phyloP scores from a whole-genome alignment of 2,888 invertebrate species.

The Gastrophysa polygoni region DNA sequence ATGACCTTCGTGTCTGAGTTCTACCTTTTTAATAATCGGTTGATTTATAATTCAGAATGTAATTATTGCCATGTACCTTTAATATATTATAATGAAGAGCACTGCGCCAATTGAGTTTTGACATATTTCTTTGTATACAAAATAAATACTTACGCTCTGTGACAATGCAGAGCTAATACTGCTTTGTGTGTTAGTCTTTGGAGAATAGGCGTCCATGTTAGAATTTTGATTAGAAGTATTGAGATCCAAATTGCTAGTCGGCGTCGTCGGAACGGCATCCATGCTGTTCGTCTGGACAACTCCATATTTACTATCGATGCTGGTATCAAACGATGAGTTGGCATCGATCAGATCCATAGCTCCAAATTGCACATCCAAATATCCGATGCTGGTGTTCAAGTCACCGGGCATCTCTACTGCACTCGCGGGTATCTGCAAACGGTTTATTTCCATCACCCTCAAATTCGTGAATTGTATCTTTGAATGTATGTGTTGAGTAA shows the following conservation, averaged over 20 bases:
- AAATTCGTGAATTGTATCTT: neutral
- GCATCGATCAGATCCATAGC: slow-evolving; percentile 74
- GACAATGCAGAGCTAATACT: slow-evolving; percentile 58
- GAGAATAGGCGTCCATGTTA: slow-evolving; percentile 59
- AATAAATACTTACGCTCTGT: slow-evolving; percentile 51
- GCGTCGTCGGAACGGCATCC: slow-evolving; percentile 49
- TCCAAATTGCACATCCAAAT: slow-evolving; percentile 93
- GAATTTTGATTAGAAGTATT: slow-evolving; percentile 58
- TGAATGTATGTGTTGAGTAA: neutral
- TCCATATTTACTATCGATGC: slow-evolving; percentile 58
- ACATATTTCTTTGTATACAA: neutral
- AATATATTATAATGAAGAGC: too few relatives aligned
- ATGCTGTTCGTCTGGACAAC: slow-evolving; percentile 41
- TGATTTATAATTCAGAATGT: too few relatives aligned
- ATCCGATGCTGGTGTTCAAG: slow-evolving; percentile 72
- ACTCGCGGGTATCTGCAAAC: slow-evolving; percentile 81
- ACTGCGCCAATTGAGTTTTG: too few relatives aligned
- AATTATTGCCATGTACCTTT: too few relatives aligned
- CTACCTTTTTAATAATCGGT: too few relatives aligned
- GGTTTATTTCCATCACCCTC: neutral
- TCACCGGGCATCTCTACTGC: slow-evolving; percentile 98
- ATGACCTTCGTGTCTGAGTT: too few relatives aligned
- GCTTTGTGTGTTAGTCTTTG: slow-evolving; percentile 54
- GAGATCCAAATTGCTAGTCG: slow-evolving; percentile 48
- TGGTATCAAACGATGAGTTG: slow-evolving; percentile 59